Conservation (phyloP, 2,888 invertebrate genomes). For the Campoplex nolae region DNA sequence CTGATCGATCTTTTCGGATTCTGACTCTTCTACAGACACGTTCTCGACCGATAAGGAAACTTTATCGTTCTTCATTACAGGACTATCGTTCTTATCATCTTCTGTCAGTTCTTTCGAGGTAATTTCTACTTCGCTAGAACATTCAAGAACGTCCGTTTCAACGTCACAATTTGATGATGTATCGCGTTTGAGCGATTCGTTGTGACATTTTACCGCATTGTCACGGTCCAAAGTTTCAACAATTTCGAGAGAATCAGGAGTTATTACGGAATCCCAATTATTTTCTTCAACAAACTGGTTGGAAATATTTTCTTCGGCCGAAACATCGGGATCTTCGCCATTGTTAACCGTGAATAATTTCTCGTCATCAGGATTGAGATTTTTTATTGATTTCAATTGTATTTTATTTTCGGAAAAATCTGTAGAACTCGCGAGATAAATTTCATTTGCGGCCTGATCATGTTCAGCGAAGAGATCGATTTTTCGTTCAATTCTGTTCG, state of each 20-base stretch:
- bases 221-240: slow-evolving; percentile 34
- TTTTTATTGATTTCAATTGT: slow-evolving; percentile 80
- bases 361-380: slow-evolving; percentile 79
- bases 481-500: slow-evolving; percentile 51
- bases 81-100: slow-evolving; percentile 36
- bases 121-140: slow-evolving; percentile 19
- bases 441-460: slow-evolving; percentile 75
- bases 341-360: slow-evolving; percentile 56
- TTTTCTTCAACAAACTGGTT: slow-evolving; percentile 43
- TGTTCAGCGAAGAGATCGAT: slow-evolving; percentile 67
- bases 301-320: background rate
- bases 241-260: slow-evolving; percentile 81
- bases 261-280: slow-evolving; percentile 75
- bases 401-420: slow-evolving; percentile 78
- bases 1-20: slow-evolving; percentile 42
- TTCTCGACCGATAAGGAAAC: slow-evolving; percentile 64
- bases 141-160: slow-evolving; percentile 8
- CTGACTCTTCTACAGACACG: slow-evolving; percentile 18
- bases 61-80: slow-evolving; percentile 64
- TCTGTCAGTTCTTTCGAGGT: background rate
- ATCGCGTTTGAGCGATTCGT: background rate
- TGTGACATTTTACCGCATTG: slow-evolving; percentile 11
- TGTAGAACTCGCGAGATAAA: slow-evolving; percentile 81
- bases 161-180: background rate
- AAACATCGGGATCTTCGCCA: background rate